Conservation (phyloP, 2,797 vertebrate genomes). For the Hemitrygon akajei region DNA sequence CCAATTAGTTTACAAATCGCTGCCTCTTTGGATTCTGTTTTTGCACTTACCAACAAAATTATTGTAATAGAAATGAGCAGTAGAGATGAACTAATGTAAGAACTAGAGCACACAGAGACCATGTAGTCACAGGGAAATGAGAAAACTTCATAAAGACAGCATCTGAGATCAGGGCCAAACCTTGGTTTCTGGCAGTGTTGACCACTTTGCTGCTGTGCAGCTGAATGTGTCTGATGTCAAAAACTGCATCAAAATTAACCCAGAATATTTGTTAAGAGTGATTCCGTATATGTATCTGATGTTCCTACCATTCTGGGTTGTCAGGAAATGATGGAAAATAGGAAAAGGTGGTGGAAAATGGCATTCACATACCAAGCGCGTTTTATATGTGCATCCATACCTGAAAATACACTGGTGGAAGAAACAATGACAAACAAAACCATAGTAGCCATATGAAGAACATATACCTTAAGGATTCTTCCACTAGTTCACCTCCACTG, state of each 20-base stretch:
- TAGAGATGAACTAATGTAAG: no score
- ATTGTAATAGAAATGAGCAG: no score
- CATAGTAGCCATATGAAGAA: background rate
- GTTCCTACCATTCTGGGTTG: background rate
- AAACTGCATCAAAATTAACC: background rate
- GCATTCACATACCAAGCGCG: background rate
- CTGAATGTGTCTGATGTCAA: background rate
- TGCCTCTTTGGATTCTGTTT: no score
- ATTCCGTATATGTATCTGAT: background rate
- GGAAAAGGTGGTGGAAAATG: background rate
- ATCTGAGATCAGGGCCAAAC: no score
- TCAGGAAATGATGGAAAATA: slow-evolving; percentile 1
- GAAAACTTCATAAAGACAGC: no score
- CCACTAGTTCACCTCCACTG: background rate
- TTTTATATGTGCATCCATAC: background rate
- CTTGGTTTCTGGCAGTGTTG: no score
- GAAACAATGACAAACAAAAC: background rate
- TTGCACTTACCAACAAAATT: no score
- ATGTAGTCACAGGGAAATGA: no score
- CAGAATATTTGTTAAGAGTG: background rate
- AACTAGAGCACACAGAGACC: no score
- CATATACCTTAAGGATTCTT: background rate
- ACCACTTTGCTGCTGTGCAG: no score
- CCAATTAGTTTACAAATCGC: no score
- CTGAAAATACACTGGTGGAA: background rate